Conservation (phyloP, 2,888 invertebrate genomes). For the Xanthorhoe spadicearia region DNA sequence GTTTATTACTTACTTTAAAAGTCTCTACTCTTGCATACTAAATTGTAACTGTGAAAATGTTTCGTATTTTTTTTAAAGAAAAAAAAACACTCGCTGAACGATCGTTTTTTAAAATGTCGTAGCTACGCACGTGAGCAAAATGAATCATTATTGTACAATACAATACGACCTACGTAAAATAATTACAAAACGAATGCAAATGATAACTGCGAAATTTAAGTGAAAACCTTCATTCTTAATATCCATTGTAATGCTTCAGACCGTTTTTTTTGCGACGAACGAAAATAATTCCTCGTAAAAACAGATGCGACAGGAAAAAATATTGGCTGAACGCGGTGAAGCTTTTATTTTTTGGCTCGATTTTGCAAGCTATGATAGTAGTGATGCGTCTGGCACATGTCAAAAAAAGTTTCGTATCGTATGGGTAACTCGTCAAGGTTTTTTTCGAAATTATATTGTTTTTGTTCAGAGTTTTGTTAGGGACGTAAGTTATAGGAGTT, state of each 20-base stretch:
- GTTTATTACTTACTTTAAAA: no score
- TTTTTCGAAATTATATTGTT: slow-evolving; percentile 26
- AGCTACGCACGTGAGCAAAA: no score
- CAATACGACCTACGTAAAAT: no score
- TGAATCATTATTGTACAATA: no score
- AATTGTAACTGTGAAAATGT: no score
- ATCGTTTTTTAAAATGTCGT: no score
- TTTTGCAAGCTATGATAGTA: slow-evolving; percentile 54
- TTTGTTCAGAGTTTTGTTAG: slow-evolving; percentile 6
- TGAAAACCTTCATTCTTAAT: slow-evolving; percentile 27
- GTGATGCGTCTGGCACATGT: slow-evolving; percentile 50
- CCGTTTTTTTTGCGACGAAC: slow-evolving; percentile 40
- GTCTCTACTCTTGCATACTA: no score
- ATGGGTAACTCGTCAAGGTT: slow-evolving; percentile 30
- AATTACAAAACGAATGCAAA: no score
- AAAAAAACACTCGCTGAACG: no score
- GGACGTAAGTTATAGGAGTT: background rate
- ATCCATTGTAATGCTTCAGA: slow-evolving; percentile 22
- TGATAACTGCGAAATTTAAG: background rate
- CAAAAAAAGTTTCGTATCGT: slow-evolving; percentile 44
- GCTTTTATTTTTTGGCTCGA: slow-evolving; percentile 43
- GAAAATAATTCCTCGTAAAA: slow-evolving; percentile 47
- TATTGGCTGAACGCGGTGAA: slow-evolving; percentile 46
- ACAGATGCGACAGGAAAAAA: slow-evolving; percentile 49
- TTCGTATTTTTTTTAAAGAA: no score